Evolutionary conservation across 2,797 vertebrate species (phyloP), one percentile per base, ranked within the genome.

Genomic region (Pantherophis alleghaniensis): DNA sequence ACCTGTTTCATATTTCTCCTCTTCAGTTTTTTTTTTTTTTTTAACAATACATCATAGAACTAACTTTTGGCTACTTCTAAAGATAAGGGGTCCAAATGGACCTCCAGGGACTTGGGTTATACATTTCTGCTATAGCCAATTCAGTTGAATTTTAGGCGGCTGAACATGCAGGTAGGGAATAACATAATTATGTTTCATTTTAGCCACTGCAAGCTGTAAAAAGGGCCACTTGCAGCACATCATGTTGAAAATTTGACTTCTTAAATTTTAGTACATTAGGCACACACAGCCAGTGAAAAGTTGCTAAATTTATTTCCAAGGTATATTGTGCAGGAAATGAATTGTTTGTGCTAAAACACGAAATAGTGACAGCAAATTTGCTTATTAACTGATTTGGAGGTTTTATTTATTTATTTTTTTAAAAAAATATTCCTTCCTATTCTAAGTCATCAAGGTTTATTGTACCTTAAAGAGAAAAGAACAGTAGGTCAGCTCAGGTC

Each of bases 231-330:
- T 96, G 96, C 92, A 93, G 56, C 91, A 94, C 86, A 59, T 94
- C 93, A 94, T 93, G 95, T 94, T 95, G 95, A 92, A 96, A 89
- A 93, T 94, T 79, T 95, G 60, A 95, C 94, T 96, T 95, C 94
- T 88, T 95, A 94, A 92, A 94, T 90, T 22, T 94, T 91, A 89
- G 94, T 95, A 93, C 94, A 4, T 16, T 94, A 96, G 95, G 74
- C 95, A 59, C 88, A 59, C 88, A 92, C 61, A 60, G 92, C 57
- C 59, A 93, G 93, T 91, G 56, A 94, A 96, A 95, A 60, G 74
- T 91, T 95, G 37, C 86, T 93, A 89, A 79, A 91, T 96, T 87
- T 0, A 20, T 94, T 91, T 56, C 57, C 4, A 56, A 89, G 79
- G 95, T 94, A 95, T 94, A 92, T 95, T 92, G 92, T 95, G 90